These are phyloP conservation scores for Hassar affinis DNA, from an alignment of 2,113 vertebrate genomes.

Conservation along the genomic window DNA sequence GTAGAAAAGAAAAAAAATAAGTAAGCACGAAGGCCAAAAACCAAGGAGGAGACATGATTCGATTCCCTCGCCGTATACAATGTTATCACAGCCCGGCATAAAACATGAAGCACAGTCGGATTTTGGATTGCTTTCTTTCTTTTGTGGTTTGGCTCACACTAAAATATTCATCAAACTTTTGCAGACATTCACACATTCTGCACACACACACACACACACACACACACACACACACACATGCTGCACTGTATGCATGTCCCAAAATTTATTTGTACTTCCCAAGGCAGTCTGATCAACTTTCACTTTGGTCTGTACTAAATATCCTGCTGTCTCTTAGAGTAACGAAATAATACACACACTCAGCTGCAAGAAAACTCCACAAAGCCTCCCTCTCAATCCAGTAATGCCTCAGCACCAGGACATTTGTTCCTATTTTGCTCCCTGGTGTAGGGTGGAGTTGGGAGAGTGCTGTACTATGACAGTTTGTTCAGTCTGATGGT, in stretches of 20 bases:
- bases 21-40: not conserved
- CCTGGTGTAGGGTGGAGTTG: not conserved
- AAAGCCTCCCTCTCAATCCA: not conserved
- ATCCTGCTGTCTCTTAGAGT: slow-evolving; percentile 54
- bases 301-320: slow-evolving; percentile 64
- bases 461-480: not conserved
- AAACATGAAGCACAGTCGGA: slow-evolving; percentile 28
- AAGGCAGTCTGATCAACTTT: slow-evolving; percentile 66
- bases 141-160: slow-evolving; percentile 26
- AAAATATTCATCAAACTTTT: slow-evolving; percentile 17
- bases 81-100: slow-evolving; percentile 31
- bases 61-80: slow-evolving; percentile 9
- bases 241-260: slow-evolving; percentile 1
- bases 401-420: not conserved
- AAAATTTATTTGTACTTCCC: slow-evolving; percentile 70
- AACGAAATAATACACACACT: slow-evolving; percentile 45
- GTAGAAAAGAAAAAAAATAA: slow-evolving; percentile 1
- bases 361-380: not conserved
- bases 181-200: not conserved
- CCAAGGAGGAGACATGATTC: slow-evolving; percentile 14
- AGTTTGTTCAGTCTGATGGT: slow-evolving; percentile 6
- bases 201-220: slow-evolving; percentile 24
- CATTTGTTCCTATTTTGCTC: slow-evolving; percentile 3
- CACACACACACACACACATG: slow-evolving; percentile 16
- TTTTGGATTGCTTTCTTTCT: slow-evolving; percentile 15